Evolutionary conservation across 2,797 vertebrate species (phyloP).

Genomic region (Leptatherina wallacei): DNA sequence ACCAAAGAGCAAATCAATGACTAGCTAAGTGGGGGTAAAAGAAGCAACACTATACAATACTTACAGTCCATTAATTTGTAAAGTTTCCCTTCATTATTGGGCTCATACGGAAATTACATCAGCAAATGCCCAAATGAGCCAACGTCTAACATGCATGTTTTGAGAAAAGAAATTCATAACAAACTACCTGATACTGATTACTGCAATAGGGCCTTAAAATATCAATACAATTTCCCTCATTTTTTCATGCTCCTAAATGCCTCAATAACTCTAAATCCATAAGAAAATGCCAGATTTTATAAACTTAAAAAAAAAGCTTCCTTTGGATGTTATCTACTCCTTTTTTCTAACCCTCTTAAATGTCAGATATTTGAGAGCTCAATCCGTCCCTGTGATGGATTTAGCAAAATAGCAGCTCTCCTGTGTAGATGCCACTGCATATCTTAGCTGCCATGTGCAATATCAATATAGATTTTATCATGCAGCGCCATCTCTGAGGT

Average conservation of each 20-base stretch:
- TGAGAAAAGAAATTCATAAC: not conserved
- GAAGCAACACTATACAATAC: slow-evolving; percentile 37
- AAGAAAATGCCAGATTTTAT: slow-evolving; percentile 22
- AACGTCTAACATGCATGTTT: not conserved
- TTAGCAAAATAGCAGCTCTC: slow-evolving; percentile 30
- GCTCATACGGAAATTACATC: slow-evolving; percentile 6
- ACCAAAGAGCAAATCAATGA: slow-evolving; percentile 72
- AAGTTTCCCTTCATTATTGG: not conserved
- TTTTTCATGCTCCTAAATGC: slow-evolving; percentile 7
- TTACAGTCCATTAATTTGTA: slow-evolving; percentile 43
- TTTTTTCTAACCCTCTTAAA: slow-evolving; percentile 14
- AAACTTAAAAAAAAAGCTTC: slow-evolving; percentile 13
- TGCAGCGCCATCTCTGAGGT: slow-evolving; percentile 1
- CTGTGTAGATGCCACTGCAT: slow-evolving; percentile 11
- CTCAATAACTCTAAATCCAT: slow-evolving; percentile 1
- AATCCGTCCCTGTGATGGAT: slow-evolving; percentile 6
- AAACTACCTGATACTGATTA: not conserved
- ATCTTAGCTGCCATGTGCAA: slow-evolving; percentile 16
- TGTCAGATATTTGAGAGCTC: slow-evolving; percentile 37
- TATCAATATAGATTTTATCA: slow-evolving; percentile 29
- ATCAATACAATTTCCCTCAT: not conserved
- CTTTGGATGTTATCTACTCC: slow-evolving; percentile 9
- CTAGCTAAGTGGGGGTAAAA: slow-evolving; percentile 65
- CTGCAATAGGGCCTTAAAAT: not conserved
- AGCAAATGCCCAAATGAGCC: slow-evolving; percentile 2